Evolutionary conservation across 2,113 vertebrate species (phyloP).

Genomic region (Cyphomyrus discorhynchus): DNA sequence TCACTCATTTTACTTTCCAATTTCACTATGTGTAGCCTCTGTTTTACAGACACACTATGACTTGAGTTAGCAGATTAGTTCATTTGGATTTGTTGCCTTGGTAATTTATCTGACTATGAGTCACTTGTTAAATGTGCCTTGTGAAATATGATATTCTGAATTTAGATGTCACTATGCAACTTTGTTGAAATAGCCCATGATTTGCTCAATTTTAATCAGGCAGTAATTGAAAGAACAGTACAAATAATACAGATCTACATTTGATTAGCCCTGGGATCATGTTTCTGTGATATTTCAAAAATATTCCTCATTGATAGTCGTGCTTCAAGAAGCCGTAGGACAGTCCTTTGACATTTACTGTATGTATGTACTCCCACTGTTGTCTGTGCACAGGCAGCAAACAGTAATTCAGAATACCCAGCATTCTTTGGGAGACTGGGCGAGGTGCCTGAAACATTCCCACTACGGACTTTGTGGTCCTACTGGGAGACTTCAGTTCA

Average conservation of each 20-base stretch:
- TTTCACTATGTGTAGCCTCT: background rate
- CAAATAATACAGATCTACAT: background rate
- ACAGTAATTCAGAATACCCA: background rate
- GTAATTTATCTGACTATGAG: background rate
- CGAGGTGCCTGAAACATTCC: background rate
- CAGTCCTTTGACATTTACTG: background rate
- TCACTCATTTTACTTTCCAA: background rate
- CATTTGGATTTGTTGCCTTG: background rate
- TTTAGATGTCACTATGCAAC: background rate
- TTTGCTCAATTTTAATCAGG: background rate
- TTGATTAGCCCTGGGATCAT: background rate
- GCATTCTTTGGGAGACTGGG: background rate
- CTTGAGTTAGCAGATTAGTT: background rate
- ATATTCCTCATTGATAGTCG: background rate
- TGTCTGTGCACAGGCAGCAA: background rate
- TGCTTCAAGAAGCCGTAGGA: background rate
- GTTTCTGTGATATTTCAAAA: background rate
- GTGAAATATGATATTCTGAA: background rate
- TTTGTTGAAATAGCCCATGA: background rate
- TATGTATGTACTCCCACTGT: background rate
- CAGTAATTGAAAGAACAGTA: background rate
- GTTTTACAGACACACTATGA: background rate
- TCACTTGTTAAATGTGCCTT: background rate
- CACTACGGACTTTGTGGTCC: background rate
- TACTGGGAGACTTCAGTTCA: background rate